Conservation (phyloP, 1,140 invertebrate species). For the Arion vulgaris region DNA sequence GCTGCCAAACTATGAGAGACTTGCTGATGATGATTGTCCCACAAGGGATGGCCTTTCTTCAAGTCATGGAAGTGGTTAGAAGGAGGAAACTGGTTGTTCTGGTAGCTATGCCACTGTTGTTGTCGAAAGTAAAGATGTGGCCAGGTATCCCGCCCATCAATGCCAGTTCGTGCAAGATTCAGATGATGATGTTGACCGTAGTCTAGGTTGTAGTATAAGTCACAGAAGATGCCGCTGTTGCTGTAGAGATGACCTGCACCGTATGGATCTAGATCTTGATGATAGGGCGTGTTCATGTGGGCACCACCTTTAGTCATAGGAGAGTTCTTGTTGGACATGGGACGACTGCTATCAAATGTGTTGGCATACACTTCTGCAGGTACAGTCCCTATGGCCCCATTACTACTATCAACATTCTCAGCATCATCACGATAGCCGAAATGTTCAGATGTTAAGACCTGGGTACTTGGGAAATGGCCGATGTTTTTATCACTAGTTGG, state of each 20-base stretch:
- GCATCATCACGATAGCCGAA: neutral
- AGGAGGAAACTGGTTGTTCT: neutral
- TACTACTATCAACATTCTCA: neutral
- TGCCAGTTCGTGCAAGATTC: neutral
- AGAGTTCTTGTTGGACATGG: neutral
- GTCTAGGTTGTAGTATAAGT: neutral
- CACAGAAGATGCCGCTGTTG: constrained; percentile 16
- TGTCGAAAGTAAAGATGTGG: neutral
- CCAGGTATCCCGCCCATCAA: neutral
- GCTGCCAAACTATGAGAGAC: neutral
- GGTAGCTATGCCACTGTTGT: neutral
- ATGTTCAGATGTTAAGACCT: neutral
- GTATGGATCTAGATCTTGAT: neutral
- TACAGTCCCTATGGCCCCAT: neutral
- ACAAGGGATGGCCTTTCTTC: neutral
- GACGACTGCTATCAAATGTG: neutral
- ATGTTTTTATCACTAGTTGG: neutral
- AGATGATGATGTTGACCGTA: neutral
- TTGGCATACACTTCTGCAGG: neutral
- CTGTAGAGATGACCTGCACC: neutral
- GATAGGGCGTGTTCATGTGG: neutral
- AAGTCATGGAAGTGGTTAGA: neutral
- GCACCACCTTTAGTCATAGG: neutral
- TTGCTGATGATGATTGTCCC: neutral
- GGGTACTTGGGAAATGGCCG: neutral